A percentile compares a stretch with the other conserved stretches of the same genome.
phyloP scores from a whole-genome alignment of 2,113 vertebrate species.

The Uropsilus gracilis region DNA sequence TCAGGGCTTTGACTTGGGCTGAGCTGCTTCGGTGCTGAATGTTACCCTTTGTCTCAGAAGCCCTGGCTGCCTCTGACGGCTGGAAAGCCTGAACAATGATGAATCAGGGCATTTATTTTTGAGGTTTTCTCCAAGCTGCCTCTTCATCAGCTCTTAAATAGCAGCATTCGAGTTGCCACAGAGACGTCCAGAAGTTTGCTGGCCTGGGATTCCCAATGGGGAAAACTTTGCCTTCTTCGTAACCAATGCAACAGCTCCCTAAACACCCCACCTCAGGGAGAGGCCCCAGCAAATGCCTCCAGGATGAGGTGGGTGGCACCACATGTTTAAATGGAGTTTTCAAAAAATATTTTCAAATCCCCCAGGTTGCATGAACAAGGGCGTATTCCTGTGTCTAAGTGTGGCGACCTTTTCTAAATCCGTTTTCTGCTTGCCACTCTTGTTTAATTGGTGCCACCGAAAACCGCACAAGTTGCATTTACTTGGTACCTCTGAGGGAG shows the following conservation, averaged over 20 bases:
- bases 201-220: slow-evolving; percentile 43
- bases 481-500: fast-evolving
- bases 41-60: slow-evolving; percentile 75
- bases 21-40: slow-evolving; percentile 50
- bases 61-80: slow-evolving; percentile 39
- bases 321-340: slow-evolving; percentile 22
- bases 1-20: slow-evolving; percentile 47
- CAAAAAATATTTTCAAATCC: slow-evolving; percentile 16
- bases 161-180: slow-evolving; percentile 76
- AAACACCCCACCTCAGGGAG: background rate
- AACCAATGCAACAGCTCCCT: background rate
- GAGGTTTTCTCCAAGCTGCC: slow-evolving; percentile 80
- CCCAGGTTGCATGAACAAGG: background rate
- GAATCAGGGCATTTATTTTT: slow-evolving; percentile 83
- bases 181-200: slow-evolving; percentile 71
- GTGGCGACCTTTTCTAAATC: slow-evolving; percentile 65
- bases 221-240: background rate
- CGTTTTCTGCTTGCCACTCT: slow-evolving; percentile 42
- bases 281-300: background rate
- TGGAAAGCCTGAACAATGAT: slow-evolving; percentile 78
- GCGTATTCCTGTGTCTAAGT: slow-evolving; percentile 35
- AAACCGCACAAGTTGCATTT: background rate
- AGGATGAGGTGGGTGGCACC: background rate
- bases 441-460: slow-evolving; percentile 28
- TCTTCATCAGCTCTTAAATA: slow-evolving; percentile 81